Percentiles rank a stretch among this genome's conserved stretches.
These are phyloP conservation scores for Sphecodes monilicornis DNA, from an alignment of 2,888 invertebrate species.

Conservation along the genomic window DNA sequence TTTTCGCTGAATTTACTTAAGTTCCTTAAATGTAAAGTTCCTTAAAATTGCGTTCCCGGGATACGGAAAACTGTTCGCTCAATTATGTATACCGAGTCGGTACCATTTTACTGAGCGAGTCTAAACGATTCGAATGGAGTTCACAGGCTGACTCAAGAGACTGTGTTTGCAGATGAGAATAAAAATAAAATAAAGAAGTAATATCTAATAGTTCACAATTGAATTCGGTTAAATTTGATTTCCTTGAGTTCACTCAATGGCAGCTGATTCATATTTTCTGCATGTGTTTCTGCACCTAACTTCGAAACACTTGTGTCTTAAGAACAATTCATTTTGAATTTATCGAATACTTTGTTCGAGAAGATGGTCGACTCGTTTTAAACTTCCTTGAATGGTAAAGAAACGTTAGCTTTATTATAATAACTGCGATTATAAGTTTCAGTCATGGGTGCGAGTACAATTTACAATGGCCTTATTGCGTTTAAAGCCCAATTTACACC, in stretches of 20 bases:
- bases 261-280: not conserved
- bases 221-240: not conserved
- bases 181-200: not conserved
- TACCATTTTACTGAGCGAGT: slow-evolving; percentile 1
- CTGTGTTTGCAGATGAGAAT: not conserved
- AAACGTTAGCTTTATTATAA: slow-evolving; percentile 20
- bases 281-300: not conserved
- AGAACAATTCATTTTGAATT: not conserved
- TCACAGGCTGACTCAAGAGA: not conserved
- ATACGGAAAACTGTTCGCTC: slow-evolving; percentile 14
- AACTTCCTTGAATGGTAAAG: not conserved
- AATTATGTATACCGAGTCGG: slow-evolving; percentile 9
- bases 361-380: not conserved
- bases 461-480: slow-evolving; percentile 17
- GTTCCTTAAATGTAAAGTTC: slow-evolving; percentile 39
- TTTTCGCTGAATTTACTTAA: slow-evolving; percentile 21
- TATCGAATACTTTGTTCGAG: not conserved
- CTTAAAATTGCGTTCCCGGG: slow-evolving; percentile 25
- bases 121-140: not conserved
- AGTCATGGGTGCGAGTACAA: slow-evolving; percentile 14
- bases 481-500: not conserved
- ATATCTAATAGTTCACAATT: not conserved
- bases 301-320: not conserved
- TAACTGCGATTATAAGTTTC: slow-evolving; percentile 18
- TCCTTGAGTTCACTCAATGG: not conserved